phyloP scores from a whole-genome alignment of 2,888 invertebrate genomes.

The Leucoma salicis region DNA sequence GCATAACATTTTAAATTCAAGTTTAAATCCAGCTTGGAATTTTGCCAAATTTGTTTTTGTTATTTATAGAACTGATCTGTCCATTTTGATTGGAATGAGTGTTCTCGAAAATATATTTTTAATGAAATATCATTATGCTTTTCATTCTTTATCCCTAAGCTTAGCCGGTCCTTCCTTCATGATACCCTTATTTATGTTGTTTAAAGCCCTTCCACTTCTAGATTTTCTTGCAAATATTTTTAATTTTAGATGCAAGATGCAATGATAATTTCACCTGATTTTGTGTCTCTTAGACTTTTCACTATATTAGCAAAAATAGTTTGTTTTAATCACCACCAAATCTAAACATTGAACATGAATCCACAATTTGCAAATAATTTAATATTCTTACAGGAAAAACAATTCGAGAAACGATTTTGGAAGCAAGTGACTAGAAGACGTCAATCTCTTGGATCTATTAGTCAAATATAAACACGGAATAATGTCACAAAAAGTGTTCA shows the following conservation, averaged over 20 bases:
- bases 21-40: slow-evolving; percentile 73
- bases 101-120: slow-evolving; percentile 77
- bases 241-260: slow-evolving; percentile 4
- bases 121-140: slow-evolving; percentile 71
- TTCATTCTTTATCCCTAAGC: slow-evolving; percentile 73
- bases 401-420: slow-evolving; percentile 90
- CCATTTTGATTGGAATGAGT: slow-evolving; percentile 70
- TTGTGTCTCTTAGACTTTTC: slow-evolving; percentile 19
- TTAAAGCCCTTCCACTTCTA: slow-evolving; percentile 26
- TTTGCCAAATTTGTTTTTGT: slow-evolving; percentile 53
- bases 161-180: slow-evolving; percentile 49
- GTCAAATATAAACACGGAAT: slow-evolving; percentile 60
- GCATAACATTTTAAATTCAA: slow-evolving; percentile 38
- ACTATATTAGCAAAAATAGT: neutral
- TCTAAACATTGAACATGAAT: neutral
- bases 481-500: slow-evolving; percentile 45
- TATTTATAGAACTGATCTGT: slow-evolving; percentile 68
- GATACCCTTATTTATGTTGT: slow-evolving; percentile 15
- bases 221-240: slow-evolving; percentile 26
- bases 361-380: slow-evolving; percentile 27
- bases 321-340: slow-evolving; percentile 9
- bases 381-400: slow-evolving; percentile 85
- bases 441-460: slow-evolving; percentile 79
- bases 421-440: slow-evolving; percentile 89
- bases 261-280: slow-evolving; percentile 7